These are phyloP conservation scores for Eueides isabella DNA, from an alignment of 1,140 invertebrate species.

Conservation along the genomic window DNA sequence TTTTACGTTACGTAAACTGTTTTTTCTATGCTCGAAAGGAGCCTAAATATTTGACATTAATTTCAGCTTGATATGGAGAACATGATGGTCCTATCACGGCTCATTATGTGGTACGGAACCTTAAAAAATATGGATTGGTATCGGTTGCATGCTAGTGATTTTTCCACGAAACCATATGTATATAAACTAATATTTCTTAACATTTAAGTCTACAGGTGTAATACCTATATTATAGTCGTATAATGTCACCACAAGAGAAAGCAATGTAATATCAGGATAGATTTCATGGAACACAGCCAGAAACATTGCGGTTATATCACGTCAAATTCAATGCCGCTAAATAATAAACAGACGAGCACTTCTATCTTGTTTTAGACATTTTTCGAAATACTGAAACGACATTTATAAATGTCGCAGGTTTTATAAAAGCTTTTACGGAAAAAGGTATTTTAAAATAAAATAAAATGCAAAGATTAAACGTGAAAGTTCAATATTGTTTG, in stretches of 20 bases:
- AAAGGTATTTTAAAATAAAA: background rate
- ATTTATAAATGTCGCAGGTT: background rate
- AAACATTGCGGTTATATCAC: slow-evolving; percentile 38
- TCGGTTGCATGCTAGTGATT: too few relatives aligned
- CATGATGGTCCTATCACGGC: too few relatives aligned
- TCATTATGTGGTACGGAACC: too few relatives aligned
- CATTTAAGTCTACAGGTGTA: background rate
- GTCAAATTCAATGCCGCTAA: slow-evolving; percentile 31
- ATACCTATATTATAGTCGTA: background rate
- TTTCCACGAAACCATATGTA: background rate
- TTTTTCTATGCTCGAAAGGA: too few relatives aligned
- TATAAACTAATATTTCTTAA: background rate
- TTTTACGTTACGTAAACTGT: too few relatives aligned
- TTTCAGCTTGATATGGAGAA: too few relatives aligned
- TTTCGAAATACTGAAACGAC: background rate
- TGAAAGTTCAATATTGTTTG: background rate
- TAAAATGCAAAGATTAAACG: background rate
- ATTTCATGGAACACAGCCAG: slow-evolving; percentile 28
- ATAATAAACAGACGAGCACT: slow-evolving; percentile 29
- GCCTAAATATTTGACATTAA: too few relatives aligned
- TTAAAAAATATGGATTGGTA: too few relatives aligned
- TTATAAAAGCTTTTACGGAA: background rate
- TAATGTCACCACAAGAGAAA: slow-evolving; percentile 14
- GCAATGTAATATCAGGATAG: slow-evolving; percentile 26
- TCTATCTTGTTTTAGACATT: slow-evolving; percentile 20